Conservation (phyloP, 2,797 vertebrate species). For the Emys orbicularis region DNA sequence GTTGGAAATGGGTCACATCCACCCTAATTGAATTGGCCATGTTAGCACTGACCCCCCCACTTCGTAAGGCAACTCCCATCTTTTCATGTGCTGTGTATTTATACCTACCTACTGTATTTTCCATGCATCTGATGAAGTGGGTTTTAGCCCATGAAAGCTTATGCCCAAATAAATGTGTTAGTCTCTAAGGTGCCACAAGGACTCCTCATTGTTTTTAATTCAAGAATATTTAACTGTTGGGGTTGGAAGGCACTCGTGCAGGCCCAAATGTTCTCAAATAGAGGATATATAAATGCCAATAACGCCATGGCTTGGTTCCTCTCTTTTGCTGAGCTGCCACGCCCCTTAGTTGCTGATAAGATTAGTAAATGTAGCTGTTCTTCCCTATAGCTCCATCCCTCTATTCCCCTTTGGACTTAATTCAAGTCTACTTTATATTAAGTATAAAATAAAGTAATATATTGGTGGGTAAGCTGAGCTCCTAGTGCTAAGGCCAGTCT, state of each 20-base stretch:
- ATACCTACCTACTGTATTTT: too few species aligned
- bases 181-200: too few species aligned
- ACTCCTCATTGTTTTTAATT: too few species aligned
- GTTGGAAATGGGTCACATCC: too few species aligned
- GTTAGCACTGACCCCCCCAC: too few species aligned
- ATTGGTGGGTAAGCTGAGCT: background rate
- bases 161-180: too few species aligned
- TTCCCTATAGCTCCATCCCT: background rate
- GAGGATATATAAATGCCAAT: background rate
- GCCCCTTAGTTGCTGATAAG: background rate
- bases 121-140: too few species aligned
- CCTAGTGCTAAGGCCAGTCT: background rate
- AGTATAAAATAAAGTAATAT: background rate
- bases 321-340: background rate
- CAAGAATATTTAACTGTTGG: background rate
- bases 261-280: background rate
- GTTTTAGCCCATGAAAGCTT: too few species aligned
- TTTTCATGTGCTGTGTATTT: too few species aligned
- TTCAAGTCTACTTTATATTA: background rate
- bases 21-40: too few species aligned
- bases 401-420: background rate
- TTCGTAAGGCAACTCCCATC: too few species aligned
- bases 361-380: background rate
- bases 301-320: background rate
- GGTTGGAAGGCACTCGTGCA: background rate